Base-by-base conservation (phyloP, 2,113 vertebrate species). In the Numenius arquata region DNA sequence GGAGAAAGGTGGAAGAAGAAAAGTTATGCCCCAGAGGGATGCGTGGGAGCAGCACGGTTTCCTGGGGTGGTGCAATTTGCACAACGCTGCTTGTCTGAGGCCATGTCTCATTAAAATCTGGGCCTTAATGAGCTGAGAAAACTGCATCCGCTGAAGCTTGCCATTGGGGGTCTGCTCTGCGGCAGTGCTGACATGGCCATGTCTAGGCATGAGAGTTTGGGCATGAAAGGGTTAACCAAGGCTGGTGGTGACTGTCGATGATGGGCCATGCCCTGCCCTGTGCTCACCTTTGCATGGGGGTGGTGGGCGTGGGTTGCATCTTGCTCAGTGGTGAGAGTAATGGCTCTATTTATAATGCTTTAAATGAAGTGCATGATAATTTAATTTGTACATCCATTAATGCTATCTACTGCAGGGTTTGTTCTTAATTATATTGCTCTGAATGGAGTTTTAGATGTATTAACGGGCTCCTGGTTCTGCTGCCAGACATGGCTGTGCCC, bases 321-420 rank as follows among this genome's bases (percentile, higher is more conserved):
- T 55, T 76, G 73, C 43, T 90, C 62, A 36, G 47, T 0, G 0
- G 23, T 73, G 70, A 82, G 75, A 78, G 58, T 63, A 83, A 93
- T 86, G 75, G n/a, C 43, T 74, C 40, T 95, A 66, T 95, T 95
- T 94, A 59, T 96, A 97, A 90, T 77, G 78, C 70, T 58, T 86
- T 92, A 89, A 97, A 96, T 61, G 63, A 96, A 97, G 76, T 86
- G 82, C 65, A 52, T 67, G 52, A 65, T 95, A 90, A 97, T 97
- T 96, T 90, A 95, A 96, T 97, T 95, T 96, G 95, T 92, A 81
- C 53, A 59, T 95, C 89, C 91, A 89, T 95, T 95, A 96, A 96
- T 95, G 30, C 38, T 63, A 18, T 96, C 76, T 95, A 52, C 87
- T 89, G 62, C 68, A 63, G 88, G 66, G 56, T 78, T 94, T 87